Evolutionary conservation across 2,113 vertebrate species (phyloP).

Genomic region (Xiphophorus maculatus): DNA sequence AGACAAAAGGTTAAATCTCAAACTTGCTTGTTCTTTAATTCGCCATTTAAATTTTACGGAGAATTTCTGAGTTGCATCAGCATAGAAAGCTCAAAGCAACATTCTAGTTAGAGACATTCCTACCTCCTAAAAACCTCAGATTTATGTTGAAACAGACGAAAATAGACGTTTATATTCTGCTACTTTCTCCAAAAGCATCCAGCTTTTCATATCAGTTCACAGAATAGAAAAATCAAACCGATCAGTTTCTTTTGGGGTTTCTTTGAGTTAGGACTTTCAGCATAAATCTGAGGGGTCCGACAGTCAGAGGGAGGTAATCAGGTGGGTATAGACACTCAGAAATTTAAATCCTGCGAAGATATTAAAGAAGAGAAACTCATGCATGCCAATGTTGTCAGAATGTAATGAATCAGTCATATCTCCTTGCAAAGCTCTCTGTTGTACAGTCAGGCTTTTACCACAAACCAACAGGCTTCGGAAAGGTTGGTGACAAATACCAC

Average conservation of each 20-base stretch:
- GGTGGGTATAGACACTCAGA: conserved; percentile 75
- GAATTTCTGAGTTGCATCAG: conserved; percentile 14
- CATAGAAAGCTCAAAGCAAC: conserved; percentile 78
- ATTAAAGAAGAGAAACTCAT: conserved; percentile 24
- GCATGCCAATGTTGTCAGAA: conserved; percentile 75
- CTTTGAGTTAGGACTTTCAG: neutral
- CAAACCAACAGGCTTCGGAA: conserved; percentile 88
- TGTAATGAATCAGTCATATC: conserved; percentile 77
- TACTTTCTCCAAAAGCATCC: neutral
- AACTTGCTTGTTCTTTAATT: neutral
- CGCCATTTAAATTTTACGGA: conserved; percentile 22
- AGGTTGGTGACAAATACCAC: conserved; percentile 83
- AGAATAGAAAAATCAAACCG: neutral
- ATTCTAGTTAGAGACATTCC: conserved; percentile 49
- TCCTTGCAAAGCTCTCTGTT: conserved; percentile 81
- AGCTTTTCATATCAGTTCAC: neutral
- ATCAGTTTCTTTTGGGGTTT: neutral
- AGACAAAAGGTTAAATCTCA: conserved; percentile 20
- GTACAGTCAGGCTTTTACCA: conserved; percentile 86
- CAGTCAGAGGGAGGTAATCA: conserved; percentile 61
- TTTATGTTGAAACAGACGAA: conserved; percentile 57
- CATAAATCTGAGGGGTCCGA: conserved; percentile 70
- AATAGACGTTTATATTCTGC: neutral
- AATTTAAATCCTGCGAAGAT: neutral
- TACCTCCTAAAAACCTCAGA: conserved; percentile 70